These are phyloP conservation scores for Saccostrea echinata DNA, from an alignment of 1,140 invertebrate species.

Conservation along the genomic window DNA sequence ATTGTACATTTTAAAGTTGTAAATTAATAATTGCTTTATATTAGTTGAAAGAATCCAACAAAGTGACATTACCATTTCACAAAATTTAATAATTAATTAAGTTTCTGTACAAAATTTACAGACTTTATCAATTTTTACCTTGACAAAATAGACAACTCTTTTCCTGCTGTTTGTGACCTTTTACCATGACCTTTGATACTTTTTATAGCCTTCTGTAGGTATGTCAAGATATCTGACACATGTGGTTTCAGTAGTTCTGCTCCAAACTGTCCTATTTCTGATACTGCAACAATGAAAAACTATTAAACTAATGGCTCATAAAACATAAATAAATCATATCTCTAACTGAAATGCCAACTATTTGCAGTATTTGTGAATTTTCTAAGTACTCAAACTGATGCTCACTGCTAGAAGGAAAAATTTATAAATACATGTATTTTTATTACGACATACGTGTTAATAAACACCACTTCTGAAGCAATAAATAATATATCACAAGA, in stretches of 20 bases:
- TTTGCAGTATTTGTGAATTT: not conserved
- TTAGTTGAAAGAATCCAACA: no score
- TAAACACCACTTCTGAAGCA: not conserved
- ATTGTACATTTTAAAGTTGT: no score
- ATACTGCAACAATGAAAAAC: not conserved
- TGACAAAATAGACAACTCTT: constrained; percentile 90
- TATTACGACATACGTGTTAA: not conserved
- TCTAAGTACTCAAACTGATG: not conserved
- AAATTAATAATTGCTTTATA: no score
- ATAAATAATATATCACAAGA: not conserved
- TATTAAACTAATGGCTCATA: not conserved
- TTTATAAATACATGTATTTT: not conserved
- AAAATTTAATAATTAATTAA: not conserved
- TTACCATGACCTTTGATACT: constrained; percentile 81
- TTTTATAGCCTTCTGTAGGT: constrained; percentile 82
- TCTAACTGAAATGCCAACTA: not conserved
- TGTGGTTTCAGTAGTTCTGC: constrained; percentile 87
- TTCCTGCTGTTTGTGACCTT: constrained; percentile 81
- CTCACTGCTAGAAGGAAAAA: not conserved
- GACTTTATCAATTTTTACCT: constrained; percentile 78
- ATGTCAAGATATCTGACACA: constrained; percentile 86
- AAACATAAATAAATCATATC: not conserved
- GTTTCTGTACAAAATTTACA: not conserved
- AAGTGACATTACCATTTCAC: no score
- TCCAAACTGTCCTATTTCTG: not conserved